Conservation (phyloP, 2,113 vertebrate species). For the Emydura subglobosa region DNA sequence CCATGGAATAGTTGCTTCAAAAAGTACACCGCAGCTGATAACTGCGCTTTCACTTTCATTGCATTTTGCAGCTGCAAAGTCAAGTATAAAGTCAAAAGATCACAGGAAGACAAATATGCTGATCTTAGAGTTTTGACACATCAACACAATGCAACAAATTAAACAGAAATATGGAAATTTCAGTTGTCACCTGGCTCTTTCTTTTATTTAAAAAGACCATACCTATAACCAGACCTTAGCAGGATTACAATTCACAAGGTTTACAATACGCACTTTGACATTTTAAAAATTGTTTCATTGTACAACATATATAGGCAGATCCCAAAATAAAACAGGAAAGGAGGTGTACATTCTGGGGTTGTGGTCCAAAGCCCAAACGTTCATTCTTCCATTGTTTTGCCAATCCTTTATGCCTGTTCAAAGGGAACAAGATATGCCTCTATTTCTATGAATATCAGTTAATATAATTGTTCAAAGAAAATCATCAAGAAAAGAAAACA, state of each 20-base stretch:
- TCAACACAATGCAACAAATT: accelerated
- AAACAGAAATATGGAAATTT: accelerated
- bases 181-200: background rate
- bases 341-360: background rate
- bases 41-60: accelerated
- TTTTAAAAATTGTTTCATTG: background rate
- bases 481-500: accelerated
- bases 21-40: background rate
- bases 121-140: accelerated
- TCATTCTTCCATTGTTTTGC: background rate
- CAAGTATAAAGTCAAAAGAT: background rate
- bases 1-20: no score
- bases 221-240: accelerated
- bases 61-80: background rate
- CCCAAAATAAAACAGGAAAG: accelerated
- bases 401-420: no score
- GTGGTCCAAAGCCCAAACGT: accelerated
- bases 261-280: background rate
- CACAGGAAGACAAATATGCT: accelerated
- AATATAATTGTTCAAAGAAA: accelerated
- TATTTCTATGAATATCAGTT: no score
- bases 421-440: no score
- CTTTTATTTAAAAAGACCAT: background rate
- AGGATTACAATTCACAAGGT: accelerated
- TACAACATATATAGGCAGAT: background rate